phyloP scores from a whole-genome alignment of 2,113 vertebrate genomes.

The Ammodytes marinus region DNA sequence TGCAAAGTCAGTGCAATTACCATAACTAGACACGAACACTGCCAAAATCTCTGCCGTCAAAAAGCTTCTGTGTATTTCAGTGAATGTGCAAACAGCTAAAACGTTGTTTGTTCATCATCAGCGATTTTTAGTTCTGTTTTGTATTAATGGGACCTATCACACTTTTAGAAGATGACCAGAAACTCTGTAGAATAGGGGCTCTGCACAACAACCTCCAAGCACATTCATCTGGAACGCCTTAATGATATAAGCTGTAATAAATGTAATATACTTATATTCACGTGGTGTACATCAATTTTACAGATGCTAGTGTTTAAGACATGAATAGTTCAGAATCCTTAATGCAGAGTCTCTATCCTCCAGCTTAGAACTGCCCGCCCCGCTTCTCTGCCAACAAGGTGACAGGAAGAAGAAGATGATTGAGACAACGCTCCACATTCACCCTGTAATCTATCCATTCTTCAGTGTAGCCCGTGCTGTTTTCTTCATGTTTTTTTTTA shows the following conservation, averaged over 20 bases:
- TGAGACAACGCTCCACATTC: slow-evolving; percentile 55
- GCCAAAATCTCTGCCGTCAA: slow-evolving; percentile 61
- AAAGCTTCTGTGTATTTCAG: slow-evolving; percentile 65
- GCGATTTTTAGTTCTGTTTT: slow-evolving; percentile 42
- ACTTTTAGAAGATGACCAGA: slow-evolving; percentile 21
- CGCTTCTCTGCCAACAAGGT: slow-evolving; percentile 67
- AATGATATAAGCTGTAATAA: slow-evolving; percentile 55
- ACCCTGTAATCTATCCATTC: slow-evolving; percentile 73
- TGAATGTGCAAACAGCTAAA: slow-evolving; percentile 51
- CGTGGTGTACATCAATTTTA: slow-evolving; percentile 41
- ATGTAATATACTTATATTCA: slow-evolving; percentile 38
- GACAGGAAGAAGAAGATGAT: slow-evolving; percentile 53
- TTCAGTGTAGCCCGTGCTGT: slow-evolving; percentile 69
- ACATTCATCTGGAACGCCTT: slow-evolving; percentile 69
- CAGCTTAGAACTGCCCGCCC: slow-evolving; percentile 56
- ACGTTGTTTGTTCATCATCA: slow-evolving; percentile 50
- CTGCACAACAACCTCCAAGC: slow-evolving; percentile 49
- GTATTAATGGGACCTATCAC: slow-evolving; percentile 38
- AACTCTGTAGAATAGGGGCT: slow-evolving; percentile 52
- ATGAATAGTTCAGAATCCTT: slow-evolving; percentile 43
- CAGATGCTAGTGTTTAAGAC: slow-evolving; percentile 52
- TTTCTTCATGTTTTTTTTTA: slow-evolving; percentile 60
- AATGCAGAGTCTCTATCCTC: slow-evolving; percentile 64
- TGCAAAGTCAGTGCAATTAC: slow-evolving; percentile 37
- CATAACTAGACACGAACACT: slow-evolving; percentile 61